Percentiles rank a stretch among this genome's conserved stretches.
Evolutionary conservation across 2,113 vertebrate species (phyloP).

Genomic region (Scolopax mira): DNA sequence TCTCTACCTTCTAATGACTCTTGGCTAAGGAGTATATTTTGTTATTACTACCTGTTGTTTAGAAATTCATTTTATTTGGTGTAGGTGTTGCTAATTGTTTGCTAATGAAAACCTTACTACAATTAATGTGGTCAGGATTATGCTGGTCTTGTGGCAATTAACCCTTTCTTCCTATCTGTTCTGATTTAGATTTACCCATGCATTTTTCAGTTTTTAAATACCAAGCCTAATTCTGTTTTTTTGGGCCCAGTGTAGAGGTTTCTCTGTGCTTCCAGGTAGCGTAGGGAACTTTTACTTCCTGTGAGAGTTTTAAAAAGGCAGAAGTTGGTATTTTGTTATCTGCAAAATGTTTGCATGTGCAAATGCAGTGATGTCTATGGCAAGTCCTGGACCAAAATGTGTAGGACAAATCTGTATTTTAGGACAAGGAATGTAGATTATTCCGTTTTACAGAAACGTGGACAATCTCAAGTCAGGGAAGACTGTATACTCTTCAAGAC

Average conservation of each 20-base stretch:
- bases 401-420: neutral
- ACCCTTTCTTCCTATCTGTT: neutral
- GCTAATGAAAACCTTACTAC: conserved; percentile 76
- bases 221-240: neutral
- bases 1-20: conserved; percentile 70
- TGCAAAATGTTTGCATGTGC: neutral
- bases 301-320: neutral
- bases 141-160: neutral
- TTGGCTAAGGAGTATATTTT: conserved; percentile 60
- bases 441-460: neutral
- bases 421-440: neutral
- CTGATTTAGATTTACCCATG: neutral
- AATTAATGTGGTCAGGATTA: conserved; percentile 59
- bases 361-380: neutral
- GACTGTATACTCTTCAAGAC: neutral
- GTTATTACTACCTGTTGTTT: conserved; percentile 82
- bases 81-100: conserved; percentile 76
- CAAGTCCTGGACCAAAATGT: neutral
- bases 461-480: neutral
- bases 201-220: neutral
- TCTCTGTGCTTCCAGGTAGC: neutral
- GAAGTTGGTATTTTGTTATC: neutral
- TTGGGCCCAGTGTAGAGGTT: neutral
- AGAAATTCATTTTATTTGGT: conserved; percentile 77
- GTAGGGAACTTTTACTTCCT: neutral